Conservation (phyloP, 2,797 vertebrate species). For the Trachurus trachurus region DNA sequence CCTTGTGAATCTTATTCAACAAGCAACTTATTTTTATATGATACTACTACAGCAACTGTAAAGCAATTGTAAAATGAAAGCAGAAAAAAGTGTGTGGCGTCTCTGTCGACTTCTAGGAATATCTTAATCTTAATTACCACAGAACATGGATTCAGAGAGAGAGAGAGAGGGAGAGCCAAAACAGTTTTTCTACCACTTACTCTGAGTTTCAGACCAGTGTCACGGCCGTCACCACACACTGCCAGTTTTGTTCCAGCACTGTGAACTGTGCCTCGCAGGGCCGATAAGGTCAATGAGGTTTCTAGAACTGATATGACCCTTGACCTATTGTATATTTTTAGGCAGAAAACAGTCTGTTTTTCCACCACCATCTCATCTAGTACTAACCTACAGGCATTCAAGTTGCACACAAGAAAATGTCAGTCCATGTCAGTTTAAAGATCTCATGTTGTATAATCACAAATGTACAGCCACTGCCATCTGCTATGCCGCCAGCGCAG, state of each 20-base stretch:
- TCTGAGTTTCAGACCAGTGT: not conserved
- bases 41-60: too few species aligned
- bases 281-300: conserved; percentile 21
- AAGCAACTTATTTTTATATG: not conserved
- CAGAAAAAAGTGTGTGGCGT: not conserved
- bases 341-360: not conserved
- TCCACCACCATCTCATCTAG: not conserved
- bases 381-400: not conserved
- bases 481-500: too few species aligned
- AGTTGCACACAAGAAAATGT: not conserved
- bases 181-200: too few species aligned
- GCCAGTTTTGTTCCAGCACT: not conserved
- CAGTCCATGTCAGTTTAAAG: not conserved
- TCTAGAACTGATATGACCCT: not conserved
- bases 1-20: not conserved
- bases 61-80: not conserved
- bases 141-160: not conserved
- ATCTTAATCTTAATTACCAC: not conserved
- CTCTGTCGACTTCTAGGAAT: not conserved
- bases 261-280: not conserved
- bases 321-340: not conserved
- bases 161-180: not conserved
- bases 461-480: too few species aligned
- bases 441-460: too few species aligned
- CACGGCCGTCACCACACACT: not conserved